A percentile compares a stretch with the other conserved stretches of the same genome.
Evolutionary conservation across 1,140 invertebrate genomes (phyloP).

Genomic region (Drosophila dunni): DNA sequence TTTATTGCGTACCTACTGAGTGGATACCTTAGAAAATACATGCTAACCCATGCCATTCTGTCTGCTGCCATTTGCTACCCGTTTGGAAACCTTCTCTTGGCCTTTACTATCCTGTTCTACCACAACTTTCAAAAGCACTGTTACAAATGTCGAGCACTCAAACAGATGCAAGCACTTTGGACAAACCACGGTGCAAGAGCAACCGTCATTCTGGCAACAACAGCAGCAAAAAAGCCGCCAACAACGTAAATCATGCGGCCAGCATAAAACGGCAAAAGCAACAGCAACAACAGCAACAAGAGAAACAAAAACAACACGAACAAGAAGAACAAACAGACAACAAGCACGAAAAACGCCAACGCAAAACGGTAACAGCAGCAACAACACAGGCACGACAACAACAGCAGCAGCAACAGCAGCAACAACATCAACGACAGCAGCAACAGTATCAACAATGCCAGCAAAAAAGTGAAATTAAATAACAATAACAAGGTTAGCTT

Average conservation of each 20-base stretch:
- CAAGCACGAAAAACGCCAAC: slow-evolving; percentile 39
- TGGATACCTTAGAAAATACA: too few relatives aligned
- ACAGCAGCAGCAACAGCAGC: slow-evolving; percentile 1
- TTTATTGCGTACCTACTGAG: too few relatives aligned
- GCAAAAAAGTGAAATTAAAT: slow-evolving; percentile 77
- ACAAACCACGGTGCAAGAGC: slow-evolving; percentile 52
- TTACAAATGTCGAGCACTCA: slow-evolving; percentile 21
- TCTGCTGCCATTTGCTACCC: background rate
- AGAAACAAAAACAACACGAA: slow-evolving; percentile 16
- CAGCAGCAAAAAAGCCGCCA: slow-evolving; percentile 55
- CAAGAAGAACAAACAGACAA: slow-evolving; percentile 34
- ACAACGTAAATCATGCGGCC: slow-evolving; percentile 72
- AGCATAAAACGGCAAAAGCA: slow-evolving; percentile 46
- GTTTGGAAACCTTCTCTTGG: slow-evolving; percentile 6
- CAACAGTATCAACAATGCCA: slow-evolving; percentile 51
- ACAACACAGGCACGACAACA: background rate
- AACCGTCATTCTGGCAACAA: slow-evolving; percentile 12
- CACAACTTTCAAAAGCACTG: slow-evolving; percentile 26
- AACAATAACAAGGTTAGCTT: slow-evolving; percentile 79
- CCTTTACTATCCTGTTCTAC: background rate
- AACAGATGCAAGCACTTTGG: slow-evolving; percentile 44
- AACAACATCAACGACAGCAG: slow-evolving; percentile 30
- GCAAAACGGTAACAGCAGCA: slow-evolving; percentile 58
- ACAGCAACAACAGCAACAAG: slow-evolving; percentile 2
- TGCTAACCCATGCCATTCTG: background rate